Base-by-base conservation (phyloP, 2,797 vertebrate species). In the Sibirionetta formosa region DNA sequence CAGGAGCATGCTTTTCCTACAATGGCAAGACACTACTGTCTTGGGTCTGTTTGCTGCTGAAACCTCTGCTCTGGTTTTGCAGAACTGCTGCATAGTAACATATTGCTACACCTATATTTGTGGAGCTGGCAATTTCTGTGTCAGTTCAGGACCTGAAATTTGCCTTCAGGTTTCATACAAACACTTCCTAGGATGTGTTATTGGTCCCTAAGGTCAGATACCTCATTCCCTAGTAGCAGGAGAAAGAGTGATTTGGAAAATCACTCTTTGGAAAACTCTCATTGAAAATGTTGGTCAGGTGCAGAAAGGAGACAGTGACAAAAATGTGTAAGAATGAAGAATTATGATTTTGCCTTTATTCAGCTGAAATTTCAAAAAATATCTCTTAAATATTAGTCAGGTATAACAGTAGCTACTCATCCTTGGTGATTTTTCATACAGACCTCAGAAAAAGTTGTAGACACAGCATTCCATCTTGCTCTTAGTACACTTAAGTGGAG, bases 21-120 rank as follows among this genome's bases (percentile, higher is more conserved):
- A 50, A 27, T 1, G n/a, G 19, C 50, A 64, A 42, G 76, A 27
- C 42, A 11, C 1, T 22, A 6, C 14, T 36, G 4, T 17, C 19
- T 54, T 51, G 31, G 20, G 40, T 15, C 73, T 51, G 22, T 22
- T 38, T n/a, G n/a, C 61, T 73, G 46, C 68, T 82, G 38, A 80
- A 80, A 35, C 46, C 4, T 14, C 51, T 66, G 56, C n/a, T 83
- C 53, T 65, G 14, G 24, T 60, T 90, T 77, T 46, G 16, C 48
- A 58, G n/a, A 40, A 42, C n/a, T 48, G 42, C 18, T 20, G 22
- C 44, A 17, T 5, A 42, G 15, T 36, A 33, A 27, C 11, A 8
- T 0, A 0, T 17, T 44, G 4, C 20, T 63, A 35, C 3, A 1
- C 38, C 27, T 54, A 0, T 36, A n/a, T 17, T 57, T 64, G 14